phyloP scores from a whole-genome alignment of 2,113 vertebrate genomes.

The Chaetura pelagica region DNA sequence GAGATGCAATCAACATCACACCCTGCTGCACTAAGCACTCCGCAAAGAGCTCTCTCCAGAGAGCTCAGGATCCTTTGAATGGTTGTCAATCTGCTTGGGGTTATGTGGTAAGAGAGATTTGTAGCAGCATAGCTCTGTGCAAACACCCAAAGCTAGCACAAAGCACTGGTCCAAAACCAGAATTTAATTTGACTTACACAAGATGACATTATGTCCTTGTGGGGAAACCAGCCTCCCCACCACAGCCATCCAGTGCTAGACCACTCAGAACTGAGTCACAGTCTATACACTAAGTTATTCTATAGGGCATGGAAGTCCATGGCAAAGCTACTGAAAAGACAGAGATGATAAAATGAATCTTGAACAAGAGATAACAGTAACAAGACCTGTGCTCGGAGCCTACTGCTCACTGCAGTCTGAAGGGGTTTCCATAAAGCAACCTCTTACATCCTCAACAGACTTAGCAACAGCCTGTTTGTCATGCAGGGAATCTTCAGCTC shows the following conservation, averaged over 20 bases:
- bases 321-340: neutral
- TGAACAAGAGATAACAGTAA: rapidly evolving
- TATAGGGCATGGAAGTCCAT: rapidly evolving
- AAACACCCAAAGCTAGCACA: neutral
- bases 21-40: too few species aligned
- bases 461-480: neutral
- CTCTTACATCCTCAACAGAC: neutral
- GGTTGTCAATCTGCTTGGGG: neutral
- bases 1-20: neutral
- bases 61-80: neutral
- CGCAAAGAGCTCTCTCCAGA: neutral
- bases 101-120: neutral
- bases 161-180: neutral
- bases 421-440: neutral
- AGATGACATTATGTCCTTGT: neutral
- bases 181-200: neutral
- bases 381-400: neutral
- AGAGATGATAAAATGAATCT: neutral
- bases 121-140: neutral
- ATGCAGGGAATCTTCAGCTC: neutral
- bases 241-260: neutral
- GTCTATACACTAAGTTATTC: rapidly evolving
- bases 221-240: neutral
- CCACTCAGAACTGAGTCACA: neutral
- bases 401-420: neutral